Conservation (phyloP, 2,888 invertebrate genomes). For the Polydrusus cervinus region DNA sequence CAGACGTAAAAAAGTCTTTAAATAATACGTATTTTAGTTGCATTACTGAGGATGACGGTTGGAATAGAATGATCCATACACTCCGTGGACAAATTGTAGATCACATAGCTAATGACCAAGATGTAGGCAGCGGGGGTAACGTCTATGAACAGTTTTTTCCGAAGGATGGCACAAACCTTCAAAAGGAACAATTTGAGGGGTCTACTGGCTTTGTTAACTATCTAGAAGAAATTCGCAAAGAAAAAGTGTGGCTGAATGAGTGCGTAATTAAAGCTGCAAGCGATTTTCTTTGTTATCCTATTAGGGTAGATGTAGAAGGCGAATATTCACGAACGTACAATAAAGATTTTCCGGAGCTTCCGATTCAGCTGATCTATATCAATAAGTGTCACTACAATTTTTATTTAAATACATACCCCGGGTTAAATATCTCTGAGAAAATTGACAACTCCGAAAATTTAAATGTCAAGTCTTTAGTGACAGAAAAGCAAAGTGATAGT, state of each 20-base stretch:
- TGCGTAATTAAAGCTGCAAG: constrained; percentile 23
- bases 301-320: not conserved
- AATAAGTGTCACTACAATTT: constrained; percentile 15
- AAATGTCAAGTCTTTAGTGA: not conserved
- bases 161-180: not conserved
- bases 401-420: not conserved
- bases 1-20: not conserved
- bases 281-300: constrained; percentile 9
- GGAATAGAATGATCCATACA: not conserved
- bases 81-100: constrained; percentile 6
- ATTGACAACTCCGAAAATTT: not conserved
- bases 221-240: constrained; percentile 3
- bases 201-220: not conserved
- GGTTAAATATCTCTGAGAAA: not conserved
- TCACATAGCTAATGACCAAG: not conserved
- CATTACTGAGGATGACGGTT: not conserved
- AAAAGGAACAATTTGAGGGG: constrained; percentile 4
- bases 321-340: not conserved
- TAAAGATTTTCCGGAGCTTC: not conserved
- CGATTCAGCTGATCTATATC: constrained; percentile 1
- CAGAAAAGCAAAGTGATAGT: not conserved
- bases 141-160: constrained; percentile 16
- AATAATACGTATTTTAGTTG: not conserved
- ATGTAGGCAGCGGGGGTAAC: not conserved
- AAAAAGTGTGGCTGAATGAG: constrained; percentile 5